A percentile compares a stretch with the other conserved stretches of the same genome.
phyloP scores from a whole-genome alignment of 2,113 vertebrate genomes.

The Ovis aries region DNA sequence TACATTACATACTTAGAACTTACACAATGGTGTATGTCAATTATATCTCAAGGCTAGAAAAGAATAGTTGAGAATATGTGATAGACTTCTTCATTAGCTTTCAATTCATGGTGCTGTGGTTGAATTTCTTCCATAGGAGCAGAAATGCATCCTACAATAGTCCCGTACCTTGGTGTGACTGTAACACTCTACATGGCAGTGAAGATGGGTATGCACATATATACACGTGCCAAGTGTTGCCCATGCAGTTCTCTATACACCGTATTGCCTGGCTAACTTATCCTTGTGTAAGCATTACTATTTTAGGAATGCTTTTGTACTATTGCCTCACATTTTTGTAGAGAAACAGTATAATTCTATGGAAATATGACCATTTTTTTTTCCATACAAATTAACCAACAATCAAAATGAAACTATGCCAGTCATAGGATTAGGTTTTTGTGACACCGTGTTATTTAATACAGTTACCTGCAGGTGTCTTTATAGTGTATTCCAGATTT shows the following conservation, averaged over 20 bases:
- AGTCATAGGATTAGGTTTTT: not conserved
- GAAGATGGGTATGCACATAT: not conserved
- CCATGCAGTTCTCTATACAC: not conserved
- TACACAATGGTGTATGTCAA: not conserved
- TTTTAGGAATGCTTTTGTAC: not conserved
- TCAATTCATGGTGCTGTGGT: not conserved
- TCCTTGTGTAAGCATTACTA: not conserved
- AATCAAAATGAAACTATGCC: not conserved
- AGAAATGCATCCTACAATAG: not conserved
- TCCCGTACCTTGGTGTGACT: accelerated
- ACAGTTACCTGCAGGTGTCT: not conserved
- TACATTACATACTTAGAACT: too few species aligned
- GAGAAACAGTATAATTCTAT: not conserved
- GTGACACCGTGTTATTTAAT: not conserved
- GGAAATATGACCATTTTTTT: not conserved
- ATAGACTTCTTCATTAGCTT: not conserved
- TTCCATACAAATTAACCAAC: not conserved
- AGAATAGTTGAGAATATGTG: not conserved
- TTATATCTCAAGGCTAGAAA: not conserved
- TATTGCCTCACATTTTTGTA: not conserved
- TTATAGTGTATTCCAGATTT: not conserved
- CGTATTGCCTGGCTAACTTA: not conserved
- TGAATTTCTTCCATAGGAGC: not conserved
- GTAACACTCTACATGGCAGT: too few species aligned
- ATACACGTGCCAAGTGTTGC: not conserved